Base-by-base conservation (phyloP, 2,888 invertebrate species). In the Ophraella communa region DNA sequence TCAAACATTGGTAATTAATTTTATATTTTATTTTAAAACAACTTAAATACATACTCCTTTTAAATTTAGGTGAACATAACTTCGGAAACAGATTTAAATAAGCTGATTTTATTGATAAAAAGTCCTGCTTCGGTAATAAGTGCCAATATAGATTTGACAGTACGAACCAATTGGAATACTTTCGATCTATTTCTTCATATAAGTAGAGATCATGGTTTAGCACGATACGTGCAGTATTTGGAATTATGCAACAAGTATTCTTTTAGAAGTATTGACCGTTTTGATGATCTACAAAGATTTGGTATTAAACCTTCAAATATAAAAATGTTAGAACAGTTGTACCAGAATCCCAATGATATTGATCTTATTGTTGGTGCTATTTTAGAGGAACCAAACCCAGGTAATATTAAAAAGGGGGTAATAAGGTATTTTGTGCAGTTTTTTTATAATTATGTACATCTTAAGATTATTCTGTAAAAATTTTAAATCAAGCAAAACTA, bases 351-450 rank as follows among this genome's bases (percentile, higher is more conserved):
- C 1, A 89, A 91, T 71, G 94, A 96, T 74, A 86, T 96, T 14
- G 96, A 97, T 78, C 84, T 96, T 11, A 86, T 96, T 74, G 87
- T 92, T 3, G 96, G 93, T 27, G 94, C 92, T 2, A 84, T 95
- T 10, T 84, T 95, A 67, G 96, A 97, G 81, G 87, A 87, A 58
- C 90, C 94, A 0, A 86, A 87, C 0, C 87, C 90, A 1, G 73
- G 59, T 47, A 42, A 93, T 30, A 94, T 92, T 2, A 84, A 94
- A 8, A 84, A 42, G n/a, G n/a, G n/a, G n/a, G n/a, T n/a, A n/a
- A n/a, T n/a, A n/a, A n/a, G n/a, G n/a, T n/a, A n/a, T n/a, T n/a
- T n/a, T n/a, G n/a, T n/a, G n/a, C n/a, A n/a, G n/a, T n/a, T n/a
- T n/a, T n/a, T n/a, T n/a, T n/a, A n/a, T n/a, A n/a, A n/a, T n/a